A percentile compares a stretch with the other conserved stretches of the same genome.
phyloP scores from a whole-genome alignment of 2,113 vertebrate species.

The Puma concolor region DNA sequence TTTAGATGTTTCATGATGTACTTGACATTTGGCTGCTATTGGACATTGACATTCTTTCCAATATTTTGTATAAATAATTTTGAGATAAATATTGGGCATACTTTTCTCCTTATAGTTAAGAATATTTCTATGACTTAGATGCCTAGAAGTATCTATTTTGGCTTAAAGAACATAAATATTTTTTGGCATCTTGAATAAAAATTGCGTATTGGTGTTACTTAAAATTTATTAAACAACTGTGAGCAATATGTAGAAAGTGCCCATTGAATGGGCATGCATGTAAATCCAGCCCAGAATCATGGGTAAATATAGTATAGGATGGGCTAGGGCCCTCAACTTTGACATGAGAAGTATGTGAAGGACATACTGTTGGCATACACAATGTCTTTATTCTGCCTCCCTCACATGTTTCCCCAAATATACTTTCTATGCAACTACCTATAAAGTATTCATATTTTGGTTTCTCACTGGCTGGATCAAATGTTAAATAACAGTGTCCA shows the following conservation, averaged over 20 bases:
- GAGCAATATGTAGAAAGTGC: not conserved
- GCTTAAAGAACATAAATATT: not conserved
- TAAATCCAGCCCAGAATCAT: not conserved
- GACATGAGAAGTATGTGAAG: not conserved
- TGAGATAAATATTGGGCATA: not conserved
- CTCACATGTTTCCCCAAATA: not conserved
- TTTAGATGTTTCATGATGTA: not conserved
- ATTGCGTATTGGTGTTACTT: not conserved
- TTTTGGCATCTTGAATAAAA: not conserved
- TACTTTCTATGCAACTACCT: not conserved
- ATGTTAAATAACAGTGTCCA: not conserved
- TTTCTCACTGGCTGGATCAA: not conserved
- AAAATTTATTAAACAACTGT: not conserved
- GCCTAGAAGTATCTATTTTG: not conserved
- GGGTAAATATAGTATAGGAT: not conserved
- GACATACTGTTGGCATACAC: not conserved
- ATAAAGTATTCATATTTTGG: not conserved
- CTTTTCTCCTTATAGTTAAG: not conserved
- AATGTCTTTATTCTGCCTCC: not conserved
- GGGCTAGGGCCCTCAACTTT: not conserved
- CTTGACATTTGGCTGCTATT: not conserved
- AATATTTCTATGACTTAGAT: not conserved
- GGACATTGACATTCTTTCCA: not conserved
- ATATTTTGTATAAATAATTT: not conserved
- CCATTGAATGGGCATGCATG: not conserved